Conservation (phyloP, 2,888 invertebrate genomes). For the Microplitis manilae region DNA sequence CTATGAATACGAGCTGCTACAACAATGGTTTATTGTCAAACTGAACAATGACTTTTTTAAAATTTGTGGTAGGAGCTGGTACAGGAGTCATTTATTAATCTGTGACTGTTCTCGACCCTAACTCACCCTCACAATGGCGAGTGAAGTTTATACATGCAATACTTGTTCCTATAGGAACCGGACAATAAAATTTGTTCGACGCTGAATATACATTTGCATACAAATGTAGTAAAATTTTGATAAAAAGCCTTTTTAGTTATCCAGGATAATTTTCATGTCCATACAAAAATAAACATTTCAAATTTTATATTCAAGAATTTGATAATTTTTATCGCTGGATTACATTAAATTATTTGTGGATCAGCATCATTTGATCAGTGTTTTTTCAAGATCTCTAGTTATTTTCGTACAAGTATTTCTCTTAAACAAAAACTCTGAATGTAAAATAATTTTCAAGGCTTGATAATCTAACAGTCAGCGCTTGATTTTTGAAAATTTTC, state of each 20-base stretch:
- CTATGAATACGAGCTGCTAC: background rate
- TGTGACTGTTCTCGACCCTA: background rate
- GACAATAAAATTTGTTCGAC: background rate
- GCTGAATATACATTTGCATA: background rate
- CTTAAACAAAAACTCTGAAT: no score
- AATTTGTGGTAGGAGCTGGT: background rate
- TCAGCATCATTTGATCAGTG: no score
- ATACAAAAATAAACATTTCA: background rate
- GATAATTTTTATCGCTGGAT: no score
- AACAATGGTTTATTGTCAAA: background rate
- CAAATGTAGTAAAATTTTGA: background rate
- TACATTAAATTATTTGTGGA: no score
- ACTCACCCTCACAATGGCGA: background rate
- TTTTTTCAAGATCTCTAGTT: no score
- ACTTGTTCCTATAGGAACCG: background rate
- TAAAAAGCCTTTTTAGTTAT: background rate
- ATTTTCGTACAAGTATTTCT: no score
- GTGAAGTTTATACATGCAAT: background rate
- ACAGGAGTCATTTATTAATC: background rate
- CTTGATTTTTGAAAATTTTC: no score
- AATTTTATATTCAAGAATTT: no score
- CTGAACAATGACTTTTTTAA: background rate
- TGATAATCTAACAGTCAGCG: no score
- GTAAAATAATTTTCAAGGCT: no score
- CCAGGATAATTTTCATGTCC: background rate